A percentile compares a stretch with the other conserved stretches of the same genome.
phyloP scores from a whole-genome alignment of 2,888 invertebrate genomes.

The Tipula vernalis region DNA sequence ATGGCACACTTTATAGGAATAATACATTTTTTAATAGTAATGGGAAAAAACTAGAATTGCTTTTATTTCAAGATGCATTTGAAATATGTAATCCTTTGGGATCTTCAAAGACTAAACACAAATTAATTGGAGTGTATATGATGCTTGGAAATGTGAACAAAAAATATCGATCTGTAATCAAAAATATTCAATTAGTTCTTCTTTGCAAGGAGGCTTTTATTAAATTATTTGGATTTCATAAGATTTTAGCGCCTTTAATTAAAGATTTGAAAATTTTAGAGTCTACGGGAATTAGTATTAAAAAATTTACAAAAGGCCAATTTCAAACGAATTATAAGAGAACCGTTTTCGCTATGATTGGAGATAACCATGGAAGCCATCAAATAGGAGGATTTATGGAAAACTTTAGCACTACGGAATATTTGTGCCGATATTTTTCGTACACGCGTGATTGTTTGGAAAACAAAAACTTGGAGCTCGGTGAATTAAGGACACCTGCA shows the following conservation, averaged over 20 bases:
- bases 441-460: no score
- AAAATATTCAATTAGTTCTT: background rate
- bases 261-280: background rate
- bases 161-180: background rate
- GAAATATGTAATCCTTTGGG: slow-evolving; percentile 6
- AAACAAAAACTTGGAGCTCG: background rate
- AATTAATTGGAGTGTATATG: background rate
- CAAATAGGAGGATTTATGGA: background rate
- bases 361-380: background rate
- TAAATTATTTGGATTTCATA: background rate
- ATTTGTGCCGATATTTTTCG: no score
- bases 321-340: background rate
- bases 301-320: background rate
- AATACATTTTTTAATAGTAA: no score
- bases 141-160: background rate
- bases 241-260: background rate
- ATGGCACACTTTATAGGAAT: no score
- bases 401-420: no score
- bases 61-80: background rate
- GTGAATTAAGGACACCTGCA: background rate
- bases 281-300: background rate
- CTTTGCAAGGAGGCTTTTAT: background rate
- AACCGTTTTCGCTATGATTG: background rate
- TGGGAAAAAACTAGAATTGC: no score
- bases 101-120: background rate